phyloP scores from a whole-genome alignment of 1,140 invertebrate genomes.

The Cataglyphis hispanica region DNA sequence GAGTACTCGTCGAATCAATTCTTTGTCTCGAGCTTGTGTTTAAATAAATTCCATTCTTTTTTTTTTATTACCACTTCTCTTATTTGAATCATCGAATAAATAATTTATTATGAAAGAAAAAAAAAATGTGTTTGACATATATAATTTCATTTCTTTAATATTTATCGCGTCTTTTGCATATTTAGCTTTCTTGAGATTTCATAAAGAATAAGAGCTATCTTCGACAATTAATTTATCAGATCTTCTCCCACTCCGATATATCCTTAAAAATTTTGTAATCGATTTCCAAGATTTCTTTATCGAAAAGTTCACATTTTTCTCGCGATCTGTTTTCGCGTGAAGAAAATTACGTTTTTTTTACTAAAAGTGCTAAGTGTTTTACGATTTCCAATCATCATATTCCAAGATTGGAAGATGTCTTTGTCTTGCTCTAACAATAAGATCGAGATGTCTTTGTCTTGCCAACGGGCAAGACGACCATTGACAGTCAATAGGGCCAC shows the following conservation, averaged over 20 bases:
- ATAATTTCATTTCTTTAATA: not conserved
- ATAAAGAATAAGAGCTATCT: not conserved
- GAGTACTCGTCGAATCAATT: conserved; percentile 14
- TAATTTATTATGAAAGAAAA: not conserved
- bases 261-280: not conserved
- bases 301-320: not conserved
- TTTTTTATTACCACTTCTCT: not conserved
- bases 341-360: conserved; percentile 7
- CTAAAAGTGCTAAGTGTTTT: not conserved
- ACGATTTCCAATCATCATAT: not conserved
- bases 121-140: not conserved
- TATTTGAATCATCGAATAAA: not conserved
- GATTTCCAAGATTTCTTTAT: not conserved
- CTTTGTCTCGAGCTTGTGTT: not conserved
- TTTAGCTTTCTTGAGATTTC: not conserved
- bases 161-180: not conserved
- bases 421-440: conserved; percentile 68
- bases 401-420: conserved; percentile 66
- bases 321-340: not conserved
- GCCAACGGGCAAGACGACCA: conserved; percentile 80
- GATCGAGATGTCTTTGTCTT: conserved; percentile 77
- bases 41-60: not conserved
- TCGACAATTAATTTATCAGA: not conserved
- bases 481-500: conserved; percentile 83
- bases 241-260: not conserved